phyloP scores from a whole-genome alignment of 2,113 vertebrate species.

The Vulpes vulpes region DNA sequence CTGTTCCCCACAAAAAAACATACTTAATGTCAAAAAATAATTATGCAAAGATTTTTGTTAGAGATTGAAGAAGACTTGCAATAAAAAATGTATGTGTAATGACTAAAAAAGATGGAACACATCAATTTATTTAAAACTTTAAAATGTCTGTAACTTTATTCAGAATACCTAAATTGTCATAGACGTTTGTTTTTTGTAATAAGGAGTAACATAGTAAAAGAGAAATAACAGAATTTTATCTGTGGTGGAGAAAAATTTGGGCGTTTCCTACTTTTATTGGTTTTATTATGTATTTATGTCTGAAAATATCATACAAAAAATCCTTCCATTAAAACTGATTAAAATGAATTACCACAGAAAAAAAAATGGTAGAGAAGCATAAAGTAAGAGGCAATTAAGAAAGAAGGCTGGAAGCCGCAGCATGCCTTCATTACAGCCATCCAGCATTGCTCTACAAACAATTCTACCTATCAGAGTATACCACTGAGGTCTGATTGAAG shows the following conservation, averaged over 20 bases:
- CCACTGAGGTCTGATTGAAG: not conserved
- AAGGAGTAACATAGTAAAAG: not conserved
- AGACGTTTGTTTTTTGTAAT: constrained; percentile 9
- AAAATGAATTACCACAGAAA: constrained; percentile 10
- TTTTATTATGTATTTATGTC: not conserved
- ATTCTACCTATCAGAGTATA: not conserved
- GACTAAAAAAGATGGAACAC: not conserved
- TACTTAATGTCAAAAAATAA: not conserved
- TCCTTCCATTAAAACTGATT: not conserved
- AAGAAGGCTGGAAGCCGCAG: not conserved
- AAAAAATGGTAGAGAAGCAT: not conserved
- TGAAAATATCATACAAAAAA: not conserved
- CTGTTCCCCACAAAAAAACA: not conserved
- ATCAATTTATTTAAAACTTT: constrained; percentile 26
- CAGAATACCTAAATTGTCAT: not conserved
- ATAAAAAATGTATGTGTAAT: not conserved
- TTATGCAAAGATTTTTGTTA: not conserved
- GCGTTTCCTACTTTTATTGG: not conserved
- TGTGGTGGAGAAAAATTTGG: not conserved
- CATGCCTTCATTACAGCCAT: not conserved
- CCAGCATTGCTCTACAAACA: not conserved
- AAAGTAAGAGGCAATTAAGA: not conserved
- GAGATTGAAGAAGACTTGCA: not conserved
- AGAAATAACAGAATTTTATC: not conserved
- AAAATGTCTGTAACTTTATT: not conserved